Base-by-base conservation (phyloP, 1,140 invertebrate genomes). In the Nymphalis io region DNA sequence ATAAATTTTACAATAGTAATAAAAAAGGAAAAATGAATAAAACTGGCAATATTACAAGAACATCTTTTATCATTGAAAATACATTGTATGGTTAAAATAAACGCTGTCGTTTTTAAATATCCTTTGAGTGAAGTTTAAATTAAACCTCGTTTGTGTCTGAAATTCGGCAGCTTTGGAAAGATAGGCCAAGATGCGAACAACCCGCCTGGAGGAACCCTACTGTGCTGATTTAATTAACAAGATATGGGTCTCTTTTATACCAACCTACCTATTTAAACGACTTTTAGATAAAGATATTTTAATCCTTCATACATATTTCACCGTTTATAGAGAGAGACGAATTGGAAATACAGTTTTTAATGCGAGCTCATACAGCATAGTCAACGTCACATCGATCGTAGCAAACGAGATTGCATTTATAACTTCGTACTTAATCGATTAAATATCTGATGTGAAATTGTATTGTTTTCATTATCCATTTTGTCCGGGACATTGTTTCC, bases 141-240 rank as follows among this genome's bases (percentile, higher is more conserved):
- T 88, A 84, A 86, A 81, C 75, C 76, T 80, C 82, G 79, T 80
- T 80, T 81, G 81, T 83, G 83, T 78, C 82, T 85, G 74, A 87
- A 85, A 84, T 89, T 89, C 79, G 85, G 80, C 77, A 84, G 80
- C 68, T 79, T 83, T 83, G 82, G 85, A 83, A 85, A 85, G 75
- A 81, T 79, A 80, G 74, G 74, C 73, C 75, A 80, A 82, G 80
- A 80, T 68, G 75, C 74, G 70, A 79, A 74, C 73, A 75, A 66
- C 78, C 72, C 77, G 80, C 83, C 79, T 75, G 74, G 75, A 82
- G 83, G 80, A 83, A 78, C 83, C 87, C 87, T 75, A 83, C 86
- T 81, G 87, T 84, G 79, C 72, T 85, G 88, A 90, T 89, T 91
- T 91, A 91, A 91, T 90, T 90, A 90, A 90, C 86, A 87, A 89